Evolutionary conservation across 2,888 invertebrate species (phyloP).

Genomic region (Nemotelus nigrinus): DNA sequence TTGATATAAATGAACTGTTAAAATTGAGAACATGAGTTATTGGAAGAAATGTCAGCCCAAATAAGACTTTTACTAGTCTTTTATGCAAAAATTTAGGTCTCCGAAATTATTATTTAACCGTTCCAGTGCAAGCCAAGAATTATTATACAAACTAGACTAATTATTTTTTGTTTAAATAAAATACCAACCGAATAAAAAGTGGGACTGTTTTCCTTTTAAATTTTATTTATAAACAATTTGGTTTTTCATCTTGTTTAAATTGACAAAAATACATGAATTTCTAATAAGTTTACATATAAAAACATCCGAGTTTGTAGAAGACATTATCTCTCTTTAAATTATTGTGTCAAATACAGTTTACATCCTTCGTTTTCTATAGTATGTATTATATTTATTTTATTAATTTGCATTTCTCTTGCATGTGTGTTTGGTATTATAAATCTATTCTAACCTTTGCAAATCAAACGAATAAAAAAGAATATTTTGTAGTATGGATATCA

Average conservation of each 20-base stretch:
- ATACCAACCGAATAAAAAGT: too few species aligned
- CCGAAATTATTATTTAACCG: too few species aligned
- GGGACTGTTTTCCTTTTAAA: neutral
- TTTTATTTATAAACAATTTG: constrained; percentile 49
- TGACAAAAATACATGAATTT: constrained; percentile 51
- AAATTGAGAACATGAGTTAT: too few species aligned
- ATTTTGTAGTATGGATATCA: neutral
- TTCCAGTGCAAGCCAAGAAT: too few species aligned
- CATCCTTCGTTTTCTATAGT: constrained; percentile 1
- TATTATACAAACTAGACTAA: too few species aligned
- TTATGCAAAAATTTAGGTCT: too few species aligned
- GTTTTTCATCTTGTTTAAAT: constrained; percentile 46
- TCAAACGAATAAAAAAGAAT: neutral
- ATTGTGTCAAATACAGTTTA: constrained; percentile 34
- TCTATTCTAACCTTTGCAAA: neutral
- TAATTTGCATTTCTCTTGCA: constrained; percentile 1
- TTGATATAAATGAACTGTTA: too few species aligned
- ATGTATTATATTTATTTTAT: constrained; percentile 4
- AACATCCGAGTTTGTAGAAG: constrained; percentile 46
- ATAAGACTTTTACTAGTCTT: too few species aligned
- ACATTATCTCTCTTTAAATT: constrained; percentile 46
- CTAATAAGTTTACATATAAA: constrained; percentile 49
- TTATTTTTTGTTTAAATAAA: too few species aligned
- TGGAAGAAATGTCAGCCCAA: too few species aligned
- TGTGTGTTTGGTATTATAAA: constrained; percentile 1